These are phyloP conservation scores for Hylaeus anthracinus DNA, from an alignment of 1,140 invertebrate species.

Conservation along the genomic window DNA sequence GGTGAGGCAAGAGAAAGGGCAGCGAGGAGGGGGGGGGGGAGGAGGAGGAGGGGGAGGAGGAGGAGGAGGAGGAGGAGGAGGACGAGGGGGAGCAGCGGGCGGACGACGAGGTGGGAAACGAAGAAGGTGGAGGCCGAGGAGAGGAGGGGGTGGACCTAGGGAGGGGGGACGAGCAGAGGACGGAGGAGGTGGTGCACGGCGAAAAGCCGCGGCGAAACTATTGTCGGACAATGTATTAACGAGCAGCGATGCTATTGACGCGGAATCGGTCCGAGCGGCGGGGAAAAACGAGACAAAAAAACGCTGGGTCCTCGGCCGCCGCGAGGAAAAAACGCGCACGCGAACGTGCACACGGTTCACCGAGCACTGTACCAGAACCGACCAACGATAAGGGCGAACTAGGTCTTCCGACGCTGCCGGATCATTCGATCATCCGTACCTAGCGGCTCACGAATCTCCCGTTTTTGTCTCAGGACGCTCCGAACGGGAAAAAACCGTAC, in stretches of 20 bases:
- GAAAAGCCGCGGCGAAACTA: slow-evolving; percentile 63
- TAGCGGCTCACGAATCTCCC: too few species aligned
- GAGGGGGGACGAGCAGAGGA: background rate
- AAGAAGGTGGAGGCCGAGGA: background rate
- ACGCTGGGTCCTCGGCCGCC: slow-evolving; percentile 47
- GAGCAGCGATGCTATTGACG: slow-evolving; percentile 66
- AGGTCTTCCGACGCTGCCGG: background rate
- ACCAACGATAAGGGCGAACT: slow-evolving; percentile 13
- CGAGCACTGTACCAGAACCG: slow-evolving; percentile 12
- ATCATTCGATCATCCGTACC: background rate
- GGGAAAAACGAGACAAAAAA: slow-evolving; percentile 52
- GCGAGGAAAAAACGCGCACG: slow-evolving; percentile 48
- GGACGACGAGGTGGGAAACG: background rate
- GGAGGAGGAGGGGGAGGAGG: slow-evolving; percentile 24
- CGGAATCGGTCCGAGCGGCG: slow-evolving; percentile 57
- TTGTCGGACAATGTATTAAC: slow-evolving; percentile 70
- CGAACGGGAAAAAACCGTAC: background rate
- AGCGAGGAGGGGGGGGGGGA: slow-evolving; percentile 5
- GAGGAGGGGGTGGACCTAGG: background rate
- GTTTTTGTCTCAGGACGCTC: too few species aligned
- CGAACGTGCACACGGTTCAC: slow-evolving; percentile 31
- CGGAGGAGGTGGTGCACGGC: slow-evolving; percentile 38
- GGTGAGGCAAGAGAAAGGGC: slow-evolving; percentile 40
- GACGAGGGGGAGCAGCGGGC: background rate
- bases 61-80: slow-evolving; percentile 10